Evolutionary conservation across 2,113 vertebrate species (phyloP).

Genomic region (Triplophysa dalaica): DNA sequence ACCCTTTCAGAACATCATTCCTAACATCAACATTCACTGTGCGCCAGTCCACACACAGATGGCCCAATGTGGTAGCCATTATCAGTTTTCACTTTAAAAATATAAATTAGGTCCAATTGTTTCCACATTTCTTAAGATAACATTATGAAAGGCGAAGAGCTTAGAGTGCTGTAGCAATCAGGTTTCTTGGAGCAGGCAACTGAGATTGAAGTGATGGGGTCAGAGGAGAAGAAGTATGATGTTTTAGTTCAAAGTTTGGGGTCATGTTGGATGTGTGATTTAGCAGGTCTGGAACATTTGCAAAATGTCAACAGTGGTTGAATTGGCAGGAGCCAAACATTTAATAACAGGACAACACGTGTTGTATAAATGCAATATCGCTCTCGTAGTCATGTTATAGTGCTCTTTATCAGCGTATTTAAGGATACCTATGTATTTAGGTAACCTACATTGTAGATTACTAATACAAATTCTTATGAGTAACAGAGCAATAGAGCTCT

Average conservation of each 20-base stretch:
- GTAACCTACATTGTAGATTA: no score
- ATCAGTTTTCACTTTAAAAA: constrained; percentile 62
- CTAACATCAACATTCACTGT: constrained; percentile 39
- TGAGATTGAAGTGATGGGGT: constrained; percentile 73
- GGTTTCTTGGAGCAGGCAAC: constrained; percentile 63
- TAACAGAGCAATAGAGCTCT: no score
- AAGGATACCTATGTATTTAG: no score
- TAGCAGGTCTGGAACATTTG: constrained; percentile 57
- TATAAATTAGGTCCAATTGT: constrained; percentile 73
- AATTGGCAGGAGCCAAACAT: constrained; percentile 49
- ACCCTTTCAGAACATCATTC: constrained; percentile 19
- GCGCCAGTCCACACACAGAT: constrained; percentile 27
- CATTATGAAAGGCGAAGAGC: constrained; percentile 71
- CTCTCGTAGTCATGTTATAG: no score
- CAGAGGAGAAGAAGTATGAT: constrained; percentile 70
- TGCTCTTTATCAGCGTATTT: no score
- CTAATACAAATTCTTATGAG: no score
- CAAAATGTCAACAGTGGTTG: constrained; percentile 63
- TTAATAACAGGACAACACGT: not conserved
- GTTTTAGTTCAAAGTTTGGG: constrained; percentile 61
- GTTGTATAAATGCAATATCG: no score
- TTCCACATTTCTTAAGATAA: constrained; percentile 80
- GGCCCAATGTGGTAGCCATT: constrained; percentile 77
- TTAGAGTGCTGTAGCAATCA: constrained; percentile 65
- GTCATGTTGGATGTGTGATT: constrained; percentile 67